Evolutionary conservation across 2,797 vertebrate species (phyloP).

Genomic region (Neosilurus hyrtlii): DNA sequence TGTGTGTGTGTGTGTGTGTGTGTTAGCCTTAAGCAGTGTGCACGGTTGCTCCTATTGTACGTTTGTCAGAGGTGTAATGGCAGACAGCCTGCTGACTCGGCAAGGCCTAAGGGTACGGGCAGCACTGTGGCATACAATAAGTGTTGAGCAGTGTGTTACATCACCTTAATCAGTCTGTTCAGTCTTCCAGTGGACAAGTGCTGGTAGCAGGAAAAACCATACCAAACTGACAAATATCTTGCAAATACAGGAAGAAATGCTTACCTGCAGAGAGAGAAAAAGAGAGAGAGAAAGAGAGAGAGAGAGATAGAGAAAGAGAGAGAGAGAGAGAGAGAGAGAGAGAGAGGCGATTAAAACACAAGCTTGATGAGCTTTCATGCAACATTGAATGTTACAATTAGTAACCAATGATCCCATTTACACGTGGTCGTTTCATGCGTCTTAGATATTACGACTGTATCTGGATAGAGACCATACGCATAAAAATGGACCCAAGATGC

Average conservation of each 20-base stretch:
- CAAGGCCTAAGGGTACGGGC: constrained; percentile 54
- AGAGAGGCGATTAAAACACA: constrained; percentile 55
- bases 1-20: constrained; percentile 8
- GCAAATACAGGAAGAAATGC: constrained; percentile 66
- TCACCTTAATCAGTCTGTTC: constrained; percentile 68
- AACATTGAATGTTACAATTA: constrained; percentile 50
- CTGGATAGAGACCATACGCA: background rate
- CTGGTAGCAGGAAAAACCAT: constrained; percentile 32
- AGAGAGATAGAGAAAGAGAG: constrained; percentile 50
- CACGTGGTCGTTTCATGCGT: constrained; percentile 16
- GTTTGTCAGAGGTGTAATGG: constrained; percentile 51
- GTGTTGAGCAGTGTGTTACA: constrained; percentile 61
- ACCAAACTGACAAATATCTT: constrained; percentile 42
- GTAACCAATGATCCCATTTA: constrained; percentile 35
- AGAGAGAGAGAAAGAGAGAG: constrained; percentile 1
- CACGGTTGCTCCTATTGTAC: constrained; percentile 45
- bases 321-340: constrained; percentile 27
- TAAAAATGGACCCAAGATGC: constrained; percentile 13
- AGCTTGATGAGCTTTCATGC: constrained; percentile 56
- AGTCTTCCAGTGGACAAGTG: constrained; percentile 41
- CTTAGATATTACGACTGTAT: constrained; percentile 21
- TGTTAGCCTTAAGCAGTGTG: constrained; percentile 42
- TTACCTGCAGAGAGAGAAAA: constrained; percentile 68
- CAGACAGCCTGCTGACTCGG: constrained; percentile 64
- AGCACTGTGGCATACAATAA: constrained; percentile 59